Evolutionary conservation across 2,888 invertebrate genomes (phyloP), one percentile per base, ranked within the genome.

Genomic region (Nyleta sp.): DNA sequence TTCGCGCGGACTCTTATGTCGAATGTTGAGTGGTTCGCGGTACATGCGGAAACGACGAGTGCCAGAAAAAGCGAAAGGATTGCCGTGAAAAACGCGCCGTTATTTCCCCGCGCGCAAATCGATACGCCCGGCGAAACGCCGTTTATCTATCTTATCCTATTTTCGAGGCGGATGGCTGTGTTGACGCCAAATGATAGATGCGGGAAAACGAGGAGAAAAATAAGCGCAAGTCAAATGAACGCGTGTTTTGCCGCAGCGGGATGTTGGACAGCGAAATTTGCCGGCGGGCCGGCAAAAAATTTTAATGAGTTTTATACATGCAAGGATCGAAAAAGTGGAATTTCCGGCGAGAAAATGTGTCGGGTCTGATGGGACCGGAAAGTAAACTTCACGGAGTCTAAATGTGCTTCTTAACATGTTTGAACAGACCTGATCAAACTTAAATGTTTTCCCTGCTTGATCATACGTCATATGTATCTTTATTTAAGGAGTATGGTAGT

Each of bases 131-230:
- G 35, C 75, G 70, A 46, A 70, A 28, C 55, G 50, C 42, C 75
- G 68, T 75, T 75, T 75, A 70, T 75, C 75, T 70, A 70, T 75
- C 62, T 75, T 68, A 68, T 68, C 68, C 62, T 50, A 52, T 68
- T 75, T 68, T 55, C 75, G 55, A 42, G 15, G 75, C 35, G 40
- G 35, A 70, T 57, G 28, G 64, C 44, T 62, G 35, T 52, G 64
- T 64, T 64, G 64, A 75, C 44, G 68, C 15, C 48, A 48, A 68
- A 75, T 75, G 75, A 75, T 75, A 35, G 75, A 68, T 68, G 75
- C 38, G 60, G 57, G 38, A 35, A 74, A 62, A 60, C 53, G 60
- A 38, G 46, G 15, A 68, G 57, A 50, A 59, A 74, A 74, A 59
- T 74, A 48, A 57, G 44, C 33, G 40, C 18, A 11, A 65, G 24